Percentiles rank a stretch among this genome's conserved stretches.
phyloP scores from a whole-genome alignment of 2,113 vertebrate species.

The Chloropsis hardwickii region DNA sequence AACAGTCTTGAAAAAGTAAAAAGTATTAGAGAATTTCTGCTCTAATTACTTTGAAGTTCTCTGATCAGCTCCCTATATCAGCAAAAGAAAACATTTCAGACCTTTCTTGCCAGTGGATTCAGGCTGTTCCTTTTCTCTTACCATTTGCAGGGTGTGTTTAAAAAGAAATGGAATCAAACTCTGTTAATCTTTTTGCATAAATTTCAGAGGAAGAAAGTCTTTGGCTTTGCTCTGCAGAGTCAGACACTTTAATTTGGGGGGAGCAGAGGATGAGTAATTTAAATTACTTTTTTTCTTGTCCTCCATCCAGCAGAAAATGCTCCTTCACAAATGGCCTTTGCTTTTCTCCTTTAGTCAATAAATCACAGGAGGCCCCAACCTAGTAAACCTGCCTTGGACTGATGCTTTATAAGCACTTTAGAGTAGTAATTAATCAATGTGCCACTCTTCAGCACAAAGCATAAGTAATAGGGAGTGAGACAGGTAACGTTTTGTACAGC shows the following conservation, averaged over 20 bases:
- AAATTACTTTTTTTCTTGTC: background rate
- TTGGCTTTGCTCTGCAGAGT: background rate
- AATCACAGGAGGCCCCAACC: slow-evolving; percentile 55
- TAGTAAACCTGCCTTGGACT: slow-evolving; percentile 52
- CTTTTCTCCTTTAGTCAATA: slow-evolving; percentile 29
- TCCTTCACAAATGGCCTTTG: slow-evolving; percentile 37
- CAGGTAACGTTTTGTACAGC: background rate
- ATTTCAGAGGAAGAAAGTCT: background rate
- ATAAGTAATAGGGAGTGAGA: background rate
- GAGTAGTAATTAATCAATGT: slow-evolving; percentile 51
- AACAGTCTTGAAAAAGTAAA: background rate
- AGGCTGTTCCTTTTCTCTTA: background rate
- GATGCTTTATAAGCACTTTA: slow-evolving; percentile 63
- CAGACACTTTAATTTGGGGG: background rate
- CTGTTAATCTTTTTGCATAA: background rate
- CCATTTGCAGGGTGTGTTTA: background rate
- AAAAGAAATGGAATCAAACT: background rate
- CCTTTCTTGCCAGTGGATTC: background rate
- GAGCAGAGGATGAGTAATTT: background rate
- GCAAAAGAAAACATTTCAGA: background rate
- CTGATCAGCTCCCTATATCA: background rate
- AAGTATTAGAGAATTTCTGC: background rate
- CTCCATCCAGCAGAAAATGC: background rate
- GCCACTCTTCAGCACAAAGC: background rate
- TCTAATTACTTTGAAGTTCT: background rate